Evolutionary conservation across 2,113 vertebrate genomes (phyloP), one percentile per base, ranked within the genome.

Genomic region (Rana temporaria): DNA sequence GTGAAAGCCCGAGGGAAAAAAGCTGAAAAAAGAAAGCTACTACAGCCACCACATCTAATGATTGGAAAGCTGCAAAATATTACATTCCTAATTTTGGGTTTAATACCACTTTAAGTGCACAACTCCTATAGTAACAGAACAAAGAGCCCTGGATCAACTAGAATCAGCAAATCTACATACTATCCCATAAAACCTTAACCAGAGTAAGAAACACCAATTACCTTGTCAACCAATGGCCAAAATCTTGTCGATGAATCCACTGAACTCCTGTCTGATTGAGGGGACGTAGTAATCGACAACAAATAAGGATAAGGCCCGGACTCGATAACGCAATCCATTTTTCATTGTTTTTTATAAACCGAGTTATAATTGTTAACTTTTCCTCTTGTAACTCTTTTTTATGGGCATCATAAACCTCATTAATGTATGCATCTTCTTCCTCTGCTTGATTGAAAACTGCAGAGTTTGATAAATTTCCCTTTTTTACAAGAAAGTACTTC

Each of bases 161-260:
- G 6, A 5, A 60, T 4, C n/a, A 11, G 1, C 24, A 24, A 12
- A 48, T 48, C 42, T 48, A 48, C 42, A 48, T 8, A 48, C 42
- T 2, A 48, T 1, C 26, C 26, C 26, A 48, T 1, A 6, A 48
- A 48, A 12, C 42, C 9, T 48, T 12, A 8, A 30, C 26, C 26
- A 30, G 3, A 30, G 26, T 30, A 30, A 38, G 17, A 56, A 53
- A 56, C 19, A 12, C 68, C 16, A 85, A 87, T 24, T 42, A 97
- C 96, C 94, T 99, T 92, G 96, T 96, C 9, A 99, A 91, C 98
- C 98, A 99, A 52, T 98, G 97, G 6, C 97, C 94, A n/a, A 99
- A 86, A 79, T 97, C 97, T 2, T 96, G 94, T 11, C 95, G 91
- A 86, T 99, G 97, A 72, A 96, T 96, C 95, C 97, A 97, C 89